These are phyloP conservation scores for Gavia stellata DNA, from an alignment of 2,113 vertebrate genomes.

Conservation along the genomic window DNA sequence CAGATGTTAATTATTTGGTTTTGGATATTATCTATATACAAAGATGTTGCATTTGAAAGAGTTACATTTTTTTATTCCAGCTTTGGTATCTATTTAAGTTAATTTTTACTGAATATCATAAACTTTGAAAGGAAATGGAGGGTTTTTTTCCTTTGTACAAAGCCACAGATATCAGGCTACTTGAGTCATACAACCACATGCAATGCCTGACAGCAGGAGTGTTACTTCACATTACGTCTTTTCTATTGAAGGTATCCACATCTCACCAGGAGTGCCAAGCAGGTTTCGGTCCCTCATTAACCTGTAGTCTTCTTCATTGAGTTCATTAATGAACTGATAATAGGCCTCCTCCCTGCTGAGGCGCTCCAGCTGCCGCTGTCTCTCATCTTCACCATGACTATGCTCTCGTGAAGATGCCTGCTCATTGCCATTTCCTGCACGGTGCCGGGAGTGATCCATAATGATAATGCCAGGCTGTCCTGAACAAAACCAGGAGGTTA, in stretches of 20 bases:
- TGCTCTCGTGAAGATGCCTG: slow-evolving; percentile 6
- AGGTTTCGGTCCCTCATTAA: slow-evolving; percentile 94
- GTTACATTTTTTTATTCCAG: not conserved
- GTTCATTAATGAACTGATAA: slow-evolving; percentile 94
- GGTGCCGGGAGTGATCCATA: slow-evolving; percentile 66
- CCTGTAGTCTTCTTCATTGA: slow-evolving; percentile 92
- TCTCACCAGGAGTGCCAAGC: slow-evolving; percentile 90
- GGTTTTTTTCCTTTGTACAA: not conserved
- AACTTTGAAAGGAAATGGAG: not conserved
- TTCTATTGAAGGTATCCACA: not conserved
- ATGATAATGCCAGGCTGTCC: slow-evolving; percentile 2
- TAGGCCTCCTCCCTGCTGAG: slow-evolving; percentile 94
- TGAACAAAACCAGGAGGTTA: slow-evolving; percentile 4
- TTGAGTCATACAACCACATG: not conserved
- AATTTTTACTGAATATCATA: not conserved
- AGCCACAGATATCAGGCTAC: not conserved
- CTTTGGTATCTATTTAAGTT: not conserved
- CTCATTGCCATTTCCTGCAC: slow-evolving; percentile 23
- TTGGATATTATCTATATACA: not conserved
- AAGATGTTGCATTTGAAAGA: not conserved
- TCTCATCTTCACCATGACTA: slow-evolving; percentile 71
- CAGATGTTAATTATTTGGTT: not conserved
- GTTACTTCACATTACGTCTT: not conserved
- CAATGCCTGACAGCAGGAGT: fast-evolving
- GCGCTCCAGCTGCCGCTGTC: slow-evolving; percentile 88